Evolutionary conservation across 1,140 invertebrate genomes (phyloP).

Genomic region (Brachionus paranguensis): DNA sequence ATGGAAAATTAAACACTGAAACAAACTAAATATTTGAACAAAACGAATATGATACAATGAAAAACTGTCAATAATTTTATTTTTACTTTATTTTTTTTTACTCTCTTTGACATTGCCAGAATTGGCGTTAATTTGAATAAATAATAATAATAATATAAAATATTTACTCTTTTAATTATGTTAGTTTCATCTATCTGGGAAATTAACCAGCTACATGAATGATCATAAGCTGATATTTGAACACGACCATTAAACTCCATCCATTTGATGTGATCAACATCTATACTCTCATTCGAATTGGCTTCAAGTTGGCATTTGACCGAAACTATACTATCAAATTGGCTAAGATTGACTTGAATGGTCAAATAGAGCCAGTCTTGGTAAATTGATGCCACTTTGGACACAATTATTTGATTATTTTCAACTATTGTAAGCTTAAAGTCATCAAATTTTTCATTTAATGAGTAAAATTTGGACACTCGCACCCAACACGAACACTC

Average conservation of each 20-base stretch:
- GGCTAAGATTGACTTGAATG: not conserved
- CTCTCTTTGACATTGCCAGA: too few species aligned
- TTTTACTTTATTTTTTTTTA: too few species aligned
- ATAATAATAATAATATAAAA: too few species aligned
- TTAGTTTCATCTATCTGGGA: not conserved
- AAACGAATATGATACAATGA: too few species aligned
- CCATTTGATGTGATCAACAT: constrained; percentile 1
- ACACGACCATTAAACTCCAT: not conserved
- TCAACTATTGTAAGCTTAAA: not conserved
- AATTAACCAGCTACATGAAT: not conserved
- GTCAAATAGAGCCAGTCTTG: not conserved
- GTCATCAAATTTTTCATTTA: not conserved
- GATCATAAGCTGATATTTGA: not conserved
- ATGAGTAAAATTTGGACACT: not conserved
- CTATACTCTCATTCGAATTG: not conserved
- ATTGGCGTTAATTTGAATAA: too few species aligned
- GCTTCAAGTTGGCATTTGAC: not conserved
- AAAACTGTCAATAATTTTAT: too few species aligned
- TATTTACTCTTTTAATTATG: too few species aligned
- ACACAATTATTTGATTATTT: not conserved
- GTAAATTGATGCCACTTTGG: not conserved
- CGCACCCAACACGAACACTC: not conserved
- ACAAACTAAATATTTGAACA: too few species aligned
- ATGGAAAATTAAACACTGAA: too few species aligned
- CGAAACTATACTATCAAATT: not conserved